These are phyloP conservation scores for Coptodon bakossiorum DNA, from an alignment of 2,113 vertebrate genomes.

Conservation along the genomic window DNA sequence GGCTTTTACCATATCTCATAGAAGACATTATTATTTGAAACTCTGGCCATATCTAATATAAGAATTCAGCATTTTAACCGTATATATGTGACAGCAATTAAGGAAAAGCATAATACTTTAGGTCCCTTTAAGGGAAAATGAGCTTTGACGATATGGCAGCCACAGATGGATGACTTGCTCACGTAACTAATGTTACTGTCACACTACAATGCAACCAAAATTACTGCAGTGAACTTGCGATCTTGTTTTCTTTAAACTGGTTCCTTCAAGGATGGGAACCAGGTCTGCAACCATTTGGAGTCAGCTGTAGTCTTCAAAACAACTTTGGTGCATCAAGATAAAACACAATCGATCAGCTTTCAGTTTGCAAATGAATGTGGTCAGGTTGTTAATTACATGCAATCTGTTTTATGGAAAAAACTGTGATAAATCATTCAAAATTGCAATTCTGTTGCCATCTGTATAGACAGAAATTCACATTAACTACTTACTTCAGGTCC, in stretches of 20 bases:
- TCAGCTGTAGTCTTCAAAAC: background rate
- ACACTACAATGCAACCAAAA: background rate
- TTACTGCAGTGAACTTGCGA: background rate
- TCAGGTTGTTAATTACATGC: background rate
- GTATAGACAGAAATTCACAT: background rate
- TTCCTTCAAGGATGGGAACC: background rate
- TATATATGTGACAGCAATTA: background rate
- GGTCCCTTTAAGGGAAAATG: background rate
- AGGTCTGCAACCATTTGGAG: background rate
- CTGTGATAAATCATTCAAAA: background rate
- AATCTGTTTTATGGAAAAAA: background rate
- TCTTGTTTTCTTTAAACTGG: background rate
- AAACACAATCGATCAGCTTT: background rate
- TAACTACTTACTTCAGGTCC: background rate
- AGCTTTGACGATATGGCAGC: background rate
- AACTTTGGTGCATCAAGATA: background rate
- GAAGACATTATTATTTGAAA: background rate
- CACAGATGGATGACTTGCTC: background rate
- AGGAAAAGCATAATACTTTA: background rate
- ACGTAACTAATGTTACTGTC: background rate
- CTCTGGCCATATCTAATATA: background rate
- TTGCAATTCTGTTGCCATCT: background rate
- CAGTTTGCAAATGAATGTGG: background rate
- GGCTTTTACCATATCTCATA: background rate
- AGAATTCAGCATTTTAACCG: background rate